These are phyloP conservation scores for Thamnaconus septentrionalis DNA, from an alignment of 2,113 vertebrate species.

Conservation along the genomic window DNA sequence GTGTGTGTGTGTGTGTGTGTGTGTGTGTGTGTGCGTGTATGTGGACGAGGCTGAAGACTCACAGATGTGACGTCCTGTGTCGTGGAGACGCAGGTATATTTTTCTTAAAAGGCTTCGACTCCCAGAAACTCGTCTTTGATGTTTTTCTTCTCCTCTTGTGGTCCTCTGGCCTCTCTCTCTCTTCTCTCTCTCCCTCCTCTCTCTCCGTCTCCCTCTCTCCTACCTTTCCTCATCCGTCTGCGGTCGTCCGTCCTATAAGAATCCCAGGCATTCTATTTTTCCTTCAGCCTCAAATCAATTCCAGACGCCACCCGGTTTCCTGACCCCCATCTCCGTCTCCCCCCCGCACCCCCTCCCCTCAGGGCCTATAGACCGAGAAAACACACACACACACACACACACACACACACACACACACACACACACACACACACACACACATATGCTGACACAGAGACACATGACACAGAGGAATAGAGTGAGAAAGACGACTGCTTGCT, in stretches of 20 bases:
- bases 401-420: constrained; percentile 16
- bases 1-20: no score
- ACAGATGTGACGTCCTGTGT: neutral
- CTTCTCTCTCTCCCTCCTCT: neutral
- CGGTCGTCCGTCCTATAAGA: constrained; percentile 63
- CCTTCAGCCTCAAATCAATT: constrained; percentile 77
- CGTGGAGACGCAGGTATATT: neutral
- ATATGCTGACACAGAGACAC: constrained; percentile 11
- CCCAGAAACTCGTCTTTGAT: constrained; percentile 15
- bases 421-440: neutral
- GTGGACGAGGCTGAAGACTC: neutral
- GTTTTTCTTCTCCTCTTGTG: constrained; percentile 12
- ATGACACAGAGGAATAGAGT: constrained; percentile 12
- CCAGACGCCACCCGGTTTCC: constrained; percentile 76
- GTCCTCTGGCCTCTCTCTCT: constrained; percentile 21
- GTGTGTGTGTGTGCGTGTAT: neutral
- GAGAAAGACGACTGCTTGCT: constrained; percentile 13
- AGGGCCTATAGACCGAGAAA: constrained; percentile 39
- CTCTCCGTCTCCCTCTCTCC: constrained; percentile 4
- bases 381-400: constrained; percentile 21
- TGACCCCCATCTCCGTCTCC: constrained; percentile 31
- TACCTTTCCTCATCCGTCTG: constrained; percentile 44
- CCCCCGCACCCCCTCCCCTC: constrained; percentile 22
- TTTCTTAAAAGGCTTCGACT: neutral
- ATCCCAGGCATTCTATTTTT: constrained; percentile 79